A percentile compares a stretch with the other conserved stretches of the same genome.
phyloP scores from a whole-genome alignment of 2,113 vertebrate genomes.

The Epinephelus lanceolatus region DNA sequence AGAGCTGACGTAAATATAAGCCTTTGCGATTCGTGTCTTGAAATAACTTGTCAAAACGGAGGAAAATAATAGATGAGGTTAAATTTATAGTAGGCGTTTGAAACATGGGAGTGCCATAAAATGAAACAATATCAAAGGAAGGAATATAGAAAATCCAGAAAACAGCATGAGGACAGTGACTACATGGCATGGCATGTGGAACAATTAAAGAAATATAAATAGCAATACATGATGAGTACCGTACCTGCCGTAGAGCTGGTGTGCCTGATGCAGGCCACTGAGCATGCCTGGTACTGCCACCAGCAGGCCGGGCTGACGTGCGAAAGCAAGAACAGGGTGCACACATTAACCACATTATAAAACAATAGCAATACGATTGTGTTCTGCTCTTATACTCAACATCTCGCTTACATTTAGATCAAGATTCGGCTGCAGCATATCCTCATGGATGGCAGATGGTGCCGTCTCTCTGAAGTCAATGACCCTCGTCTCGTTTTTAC shows the following conservation, averaged over 20 bases:
- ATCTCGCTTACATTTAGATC: conserved; percentile 84
- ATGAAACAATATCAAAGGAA: not conserved
- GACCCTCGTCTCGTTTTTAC: conserved; percentile 91
- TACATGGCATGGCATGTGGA: not conserved
- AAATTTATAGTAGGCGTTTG: not conserved
- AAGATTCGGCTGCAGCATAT: conserved; percentile 84
- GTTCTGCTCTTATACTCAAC: not conserved
- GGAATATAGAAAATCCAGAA: not conserved
- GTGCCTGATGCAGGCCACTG: conserved; percentile 92
- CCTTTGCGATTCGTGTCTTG: conserved; percentile 5
- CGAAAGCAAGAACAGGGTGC: conserved; percentile 9
- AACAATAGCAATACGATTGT: not conserved
- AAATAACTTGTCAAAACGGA: not conserved
- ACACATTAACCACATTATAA: not conserved
- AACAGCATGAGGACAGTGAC: not conserved
- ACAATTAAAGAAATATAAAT: not conserved
- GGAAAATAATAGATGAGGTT: not conserved
- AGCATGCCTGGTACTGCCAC: conserved; percentile 96
- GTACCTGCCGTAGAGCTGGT: conserved; percentile 95
- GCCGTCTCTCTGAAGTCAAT: conserved; percentile 97
- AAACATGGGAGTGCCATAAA: not conserved
- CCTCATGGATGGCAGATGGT: conserved; percentile 88
- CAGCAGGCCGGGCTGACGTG: conserved; percentile 90
- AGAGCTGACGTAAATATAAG: conserved; percentile 10
- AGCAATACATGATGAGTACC: not conserved